Base-by-base conservation (phyloP, 2,888 invertebrate species). In the Noctua comes region DNA sequence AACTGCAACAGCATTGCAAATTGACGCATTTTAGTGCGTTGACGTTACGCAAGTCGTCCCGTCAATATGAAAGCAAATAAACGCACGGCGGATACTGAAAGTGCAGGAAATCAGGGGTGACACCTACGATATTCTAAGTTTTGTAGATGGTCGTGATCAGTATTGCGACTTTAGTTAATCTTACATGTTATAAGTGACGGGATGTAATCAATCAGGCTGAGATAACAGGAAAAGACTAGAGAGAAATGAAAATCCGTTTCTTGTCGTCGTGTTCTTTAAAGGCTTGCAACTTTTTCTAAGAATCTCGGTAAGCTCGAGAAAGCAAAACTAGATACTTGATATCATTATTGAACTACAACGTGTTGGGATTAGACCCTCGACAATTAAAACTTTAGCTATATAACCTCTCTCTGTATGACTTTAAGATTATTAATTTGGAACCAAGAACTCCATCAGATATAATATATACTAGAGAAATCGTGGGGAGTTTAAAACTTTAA, bases 71-170 rank as follows among this genome's bases (percentile, higher is more conserved):
- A 92, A 93, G 92, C 93, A 93, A 93, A 94, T 93, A 92, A 93
- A 93, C 91, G 88, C 87, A 83, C 85, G 86, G 86, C 94, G 94
- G 94, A 95, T 94, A 93, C 91, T 91, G 92, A 87, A 84, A 91
- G 90, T 82, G 79, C 86, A 91, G 93, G 93, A 93, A 92, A 88
- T 88, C 87, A 94, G 94, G 95, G 95, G 73, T 94, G 92, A 36
- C 89, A 86, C 79, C 1, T 16, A 31, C n/a, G 21, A 64, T 77
- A 68, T 79, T 71, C 24, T 18, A 18, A 46, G 31, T 18, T 66
- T 16, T 51, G 16, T 51, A 69, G 40, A 66, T 65, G 27, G 31
- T 54, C 68, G 16, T 57, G 69, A 68, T 73, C 43, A 64, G 48
- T 31, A 54, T 24, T 70, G n/a, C 16, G 6, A 18, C 57, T 46